Evolutionary conservation across 1,140 invertebrate genomes (phyloP), one percentile per base, ranked within the genome.

Genomic region (Ericerus pela): DNA sequence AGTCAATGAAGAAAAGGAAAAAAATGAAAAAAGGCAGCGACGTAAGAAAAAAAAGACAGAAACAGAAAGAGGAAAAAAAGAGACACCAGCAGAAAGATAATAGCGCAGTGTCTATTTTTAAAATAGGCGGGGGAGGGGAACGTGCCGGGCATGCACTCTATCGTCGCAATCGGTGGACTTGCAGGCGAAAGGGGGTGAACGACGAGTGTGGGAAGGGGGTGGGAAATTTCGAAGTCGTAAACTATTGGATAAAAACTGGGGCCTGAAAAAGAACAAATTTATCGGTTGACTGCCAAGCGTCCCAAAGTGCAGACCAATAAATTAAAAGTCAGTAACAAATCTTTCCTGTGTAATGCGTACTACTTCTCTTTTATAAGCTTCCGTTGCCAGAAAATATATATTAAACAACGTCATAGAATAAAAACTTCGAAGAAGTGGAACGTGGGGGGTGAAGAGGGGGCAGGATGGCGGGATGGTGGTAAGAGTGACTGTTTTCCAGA

Each of bases 281-380:
- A 47, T 47, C 41, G 41, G 41, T 47, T 47, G 41, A 47, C 41
- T 47, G 41, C 41, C 41, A 47, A 47, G 41, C 41, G 41, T 47
- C 41, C 41, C 41, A 47, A 47, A 47, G 41, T 47, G 41, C 41
- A 47, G 41, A 47, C 41, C 41, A 18, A 47, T 47, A 47, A 47
- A 47, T 47, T 47, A 47, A 47, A 47, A 47, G 41, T 47, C 41
- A 47, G 41, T 47, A 47, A 47, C 41, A 47, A 47, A 47, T 47
- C 41, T 47, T 47, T 47, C 41, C 41, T 47, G 41, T 47, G 41
- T 47, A 47, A 47, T 47, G 26, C 41, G 41, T 47, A 47, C 41
- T 47, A 47, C 41, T 47, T 47, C 41, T 47, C 41, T 47, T 47
- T 47, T 47, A 47, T 47, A 47, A 47, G 41, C 41, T 47, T 47